phyloP scores from a whole-genome alignment of 1,140 invertebrate species.

The Venustaconcha ellipsiformis region DNA sequence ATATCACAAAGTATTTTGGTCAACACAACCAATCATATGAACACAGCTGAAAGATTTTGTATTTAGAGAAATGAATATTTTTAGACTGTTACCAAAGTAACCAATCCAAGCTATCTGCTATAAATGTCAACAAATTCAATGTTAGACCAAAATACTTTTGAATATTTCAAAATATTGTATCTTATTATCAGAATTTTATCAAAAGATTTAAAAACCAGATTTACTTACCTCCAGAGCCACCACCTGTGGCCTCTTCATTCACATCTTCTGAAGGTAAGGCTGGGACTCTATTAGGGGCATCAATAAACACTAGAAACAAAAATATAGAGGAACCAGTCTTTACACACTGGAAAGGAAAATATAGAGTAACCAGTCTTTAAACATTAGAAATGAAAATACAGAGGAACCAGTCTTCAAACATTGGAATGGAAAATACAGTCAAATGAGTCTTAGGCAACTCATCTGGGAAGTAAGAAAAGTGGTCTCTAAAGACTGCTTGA shows the following conservation, averaged over 20 bases:
- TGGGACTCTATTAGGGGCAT: conserved; percentile 80
- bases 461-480: too few relatives aligned
- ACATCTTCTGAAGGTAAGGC: conserved; percentile 69
- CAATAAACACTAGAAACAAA: conserved; percentile 74
- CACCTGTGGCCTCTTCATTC: not conserved
- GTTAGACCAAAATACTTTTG: too few relatives aligned
- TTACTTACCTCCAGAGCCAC: not conserved
- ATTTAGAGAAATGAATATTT: too few relatives aligned
- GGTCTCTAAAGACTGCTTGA: too few relatives aligned
- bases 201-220: not conserved
- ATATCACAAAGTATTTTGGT: too few relatives aligned
- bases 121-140: too few relatives aligned
- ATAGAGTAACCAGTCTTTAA: conserved; percentile 55
- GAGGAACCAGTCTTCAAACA: too few relatives aligned
- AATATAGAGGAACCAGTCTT: not conserved
- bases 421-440: not conserved
- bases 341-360: not conserved
- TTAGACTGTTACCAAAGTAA: too few relatives aligned
- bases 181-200: not conserved
- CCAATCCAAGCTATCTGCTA: too few relatives aligned
- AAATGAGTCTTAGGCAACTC: too few relatives aligned
- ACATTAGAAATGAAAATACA: conserved; percentile 68
- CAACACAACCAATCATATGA: too few relatives aligned
- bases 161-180: not conserved
- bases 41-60: too few relatives aligned